Evolutionary conservation across 1,140 invertebrate species (phyloP).

Genomic region (Apis dorsata): DNA sequence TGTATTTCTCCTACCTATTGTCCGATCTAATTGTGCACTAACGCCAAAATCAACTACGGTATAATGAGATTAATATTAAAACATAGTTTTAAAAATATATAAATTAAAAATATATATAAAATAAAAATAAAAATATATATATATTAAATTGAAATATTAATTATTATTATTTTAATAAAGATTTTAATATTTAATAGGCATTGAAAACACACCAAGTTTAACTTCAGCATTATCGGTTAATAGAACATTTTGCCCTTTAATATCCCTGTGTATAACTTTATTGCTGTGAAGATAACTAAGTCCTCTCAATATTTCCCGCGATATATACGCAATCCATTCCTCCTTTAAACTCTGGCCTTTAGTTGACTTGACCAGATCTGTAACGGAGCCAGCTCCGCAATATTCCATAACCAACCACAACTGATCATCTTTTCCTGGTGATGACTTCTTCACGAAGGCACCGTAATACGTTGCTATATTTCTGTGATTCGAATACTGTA

Average conservation of each 20-base stretch:
- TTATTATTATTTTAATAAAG: neutral
- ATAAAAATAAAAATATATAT: too few species aligned
- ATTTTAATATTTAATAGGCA: too few species aligned
- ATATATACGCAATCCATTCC: slow-evolving; percentile 99
- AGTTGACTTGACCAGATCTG: slow-evolving; percentile 99
- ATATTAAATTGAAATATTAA: too few species aligned
- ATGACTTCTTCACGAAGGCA: slow-evolving; percentile 99
- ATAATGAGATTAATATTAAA: neutral
- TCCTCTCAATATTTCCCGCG: slow-evolving; percentile 97
- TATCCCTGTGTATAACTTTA: slow-evolving; percentile 99
- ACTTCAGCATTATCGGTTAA: slow-evolving; percentile 99
- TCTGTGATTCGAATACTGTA: slow-evolving; percentile 97
- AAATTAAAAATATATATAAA: too few species aligned
- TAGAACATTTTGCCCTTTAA: slow-evolving; percentile 99
- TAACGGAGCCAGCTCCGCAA: slow-evolving; percentile 99
- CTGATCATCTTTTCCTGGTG: slow-evolving; percentile 99
- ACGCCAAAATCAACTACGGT: slow-evolving; percentile 98
- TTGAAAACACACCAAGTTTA: slow-evolving; percentile 88
- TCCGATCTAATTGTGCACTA: slow-evolving; percentile 98
- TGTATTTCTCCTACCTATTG: slow-evolving; percentile 98
- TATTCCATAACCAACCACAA: slow-evolving; percentile 99
- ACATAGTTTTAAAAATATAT: too few species aligned
- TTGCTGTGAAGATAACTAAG: slow-evolving; percentile 98
- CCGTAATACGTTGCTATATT: slow-evolving; percentile 99
- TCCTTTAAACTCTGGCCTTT: slow-evolving; percentile 99